Conservation (phyloP, 2,888 invertebrate species). For the Cerceris ruficornis region DNA sequence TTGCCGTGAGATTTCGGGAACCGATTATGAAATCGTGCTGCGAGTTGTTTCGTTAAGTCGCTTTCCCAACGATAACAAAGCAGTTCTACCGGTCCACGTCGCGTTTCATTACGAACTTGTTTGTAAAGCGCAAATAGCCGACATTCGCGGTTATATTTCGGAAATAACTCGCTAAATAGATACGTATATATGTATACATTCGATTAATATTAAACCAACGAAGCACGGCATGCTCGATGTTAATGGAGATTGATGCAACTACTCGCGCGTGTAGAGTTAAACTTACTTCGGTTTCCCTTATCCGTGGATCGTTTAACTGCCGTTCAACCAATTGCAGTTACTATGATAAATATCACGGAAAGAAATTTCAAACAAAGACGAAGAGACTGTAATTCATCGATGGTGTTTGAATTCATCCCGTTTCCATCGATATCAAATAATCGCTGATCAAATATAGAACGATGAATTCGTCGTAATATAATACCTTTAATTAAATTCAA, state of each 20-base stretch:
- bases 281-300: slow-evolving; percentile 29
- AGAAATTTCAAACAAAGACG: too few relatives aligned
- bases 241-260: slow-evolving; percentile 50
- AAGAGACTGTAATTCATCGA: too few relatives aligned
- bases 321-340: slow-evolving; percentile 17
- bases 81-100: neutral
- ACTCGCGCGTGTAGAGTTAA: slow-evolving; percentile 18
- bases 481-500: too few relatives aligned
- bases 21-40: too few relatives aligned
- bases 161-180: slow-evolving; percentile 36
- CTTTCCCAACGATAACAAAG: too few relatives aligned
- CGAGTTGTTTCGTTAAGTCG: too few relatives aligned
- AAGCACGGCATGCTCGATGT: slow-evolving; percentile 23
- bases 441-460: too few relatives aligned
- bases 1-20: too few relatives aligned
- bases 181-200: slow-evolving; percentile 9
- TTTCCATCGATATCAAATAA: too few relatives aligned
- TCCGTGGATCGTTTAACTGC: slow-evolving; percentile 22
- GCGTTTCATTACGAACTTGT: slow-evolving; percentile 15
- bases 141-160: slow-evolving; percentile 11
- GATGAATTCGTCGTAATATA: too few relatives aligned
- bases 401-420: too few relatives aligned
- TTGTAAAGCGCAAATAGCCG: slow-evolving; percentile 22
- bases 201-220: slow-evolving; percentile 40
- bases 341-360: neutral